Evolutionary conservation across 2,888 invertebrate species (phyloP), one percentile per base, ranked within the genome.

Genomic region (Zygogramma bicolorata): DNA sequence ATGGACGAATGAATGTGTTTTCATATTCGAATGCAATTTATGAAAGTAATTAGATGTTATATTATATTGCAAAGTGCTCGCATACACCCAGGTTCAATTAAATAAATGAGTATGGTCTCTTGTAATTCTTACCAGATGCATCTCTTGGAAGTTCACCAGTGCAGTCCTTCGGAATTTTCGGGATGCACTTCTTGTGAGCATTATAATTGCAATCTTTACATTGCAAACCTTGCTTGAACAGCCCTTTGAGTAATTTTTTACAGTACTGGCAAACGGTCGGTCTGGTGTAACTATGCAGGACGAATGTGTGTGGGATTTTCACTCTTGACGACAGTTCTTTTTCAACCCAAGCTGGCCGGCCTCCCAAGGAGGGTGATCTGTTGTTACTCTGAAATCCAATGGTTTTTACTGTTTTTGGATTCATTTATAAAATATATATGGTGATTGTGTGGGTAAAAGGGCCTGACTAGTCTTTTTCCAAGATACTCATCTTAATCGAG

Each of bases 141-240:
- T 91, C 90, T 79, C 88, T 86, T 78, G 93, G 88, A 81, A 90
- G 88, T 89, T 97, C 96, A 53, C 94, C 96, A 38, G 93, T 92
- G 87, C 97, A 97, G 88, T 97, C 96, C 88, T 94, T 95, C 38
- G 97, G 96, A 84, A 96, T 93, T 88, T 93, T 92, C 38, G 95
- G 95, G 83, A 95, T 90, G 85, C 98, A 98, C 87, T 97, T 98
- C 86, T 97, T 94, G 88, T 98, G 98, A 75, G 95, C 95, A 89
- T 98, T 98, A 88, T 96, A 97, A 86, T 96, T 96, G 88, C 98
- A 98, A 89, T 98, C 99, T 87, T 95, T 94, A 88, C 99, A 99
- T 88, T 99, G 99, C 81, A 97, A 88, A 70, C 99, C 99, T 89
- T 99, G 98, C 86, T 96, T 96, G 89, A 98, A 97, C 62, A 99